These are phyloP conservation scores for Euthynnus affinis DNA, from an alignment of 2,797 vertebrate genomes.

Conservation along the genomic window DNA sequence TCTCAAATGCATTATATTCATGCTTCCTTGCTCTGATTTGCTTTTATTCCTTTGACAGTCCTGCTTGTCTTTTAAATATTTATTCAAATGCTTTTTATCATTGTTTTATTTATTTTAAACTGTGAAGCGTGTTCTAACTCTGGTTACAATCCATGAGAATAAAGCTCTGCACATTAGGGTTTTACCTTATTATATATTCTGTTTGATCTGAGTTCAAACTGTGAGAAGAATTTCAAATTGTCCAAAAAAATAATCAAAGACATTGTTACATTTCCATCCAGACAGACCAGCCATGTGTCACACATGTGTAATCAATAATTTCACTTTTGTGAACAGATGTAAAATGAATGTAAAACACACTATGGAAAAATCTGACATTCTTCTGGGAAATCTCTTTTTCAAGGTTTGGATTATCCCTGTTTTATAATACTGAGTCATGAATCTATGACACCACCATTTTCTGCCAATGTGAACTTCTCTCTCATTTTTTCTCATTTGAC, in stretches of 20 bases:
- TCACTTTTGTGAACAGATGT: neutral
- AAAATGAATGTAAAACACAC: conserved; percentile 3
- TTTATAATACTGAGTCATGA: conserved; percentile 21
- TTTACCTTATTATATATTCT: neutral
- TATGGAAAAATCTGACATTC: conserved; percentile 9
- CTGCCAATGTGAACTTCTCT: conserved; percentile 12
- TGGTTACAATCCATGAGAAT: neutral
- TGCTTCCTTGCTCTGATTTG: neutral
- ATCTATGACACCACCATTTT: conserved; percentile 13
- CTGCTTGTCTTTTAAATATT: too few species aligned
- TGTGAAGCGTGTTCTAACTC: neutral
- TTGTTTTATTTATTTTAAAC: too few species aligned
- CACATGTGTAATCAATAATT: conserved; percentile 8
- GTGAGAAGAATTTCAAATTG: neutral
- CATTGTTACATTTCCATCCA: neutral
- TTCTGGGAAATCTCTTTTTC: neutral
- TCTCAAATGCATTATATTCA: neutral
- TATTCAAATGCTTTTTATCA: too few species aligned
- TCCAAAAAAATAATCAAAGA: neutral
- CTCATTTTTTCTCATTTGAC: neutral
- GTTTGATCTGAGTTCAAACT: neutral
- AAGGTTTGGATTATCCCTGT: conserved; percentile 7
- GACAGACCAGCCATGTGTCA: neutral
- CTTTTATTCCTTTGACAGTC: too few species aligned
- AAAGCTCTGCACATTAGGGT: neutral